Evolutionary conservation across 2,888 invertebrate species (phyloP), one percentile per base, ranked within the genome.

Genomic region (Venusia cambrica): DNA sequence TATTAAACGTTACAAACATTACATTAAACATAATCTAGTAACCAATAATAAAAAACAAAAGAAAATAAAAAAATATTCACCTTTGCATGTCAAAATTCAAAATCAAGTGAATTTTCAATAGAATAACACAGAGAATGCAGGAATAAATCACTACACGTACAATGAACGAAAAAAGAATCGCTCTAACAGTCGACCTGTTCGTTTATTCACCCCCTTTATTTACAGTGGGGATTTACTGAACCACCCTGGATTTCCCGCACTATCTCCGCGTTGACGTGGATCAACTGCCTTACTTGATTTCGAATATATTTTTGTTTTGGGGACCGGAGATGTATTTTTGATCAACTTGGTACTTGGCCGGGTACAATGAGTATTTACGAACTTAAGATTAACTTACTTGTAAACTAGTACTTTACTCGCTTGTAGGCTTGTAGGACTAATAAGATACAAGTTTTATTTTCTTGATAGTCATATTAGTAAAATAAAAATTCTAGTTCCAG

Each of bases 151-250:
- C 63, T 44, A 42, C 30, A 45, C 48, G 54, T 62, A 26, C 20
- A 33, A 19, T 29, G 25, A 66, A 66, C 67, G 68, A 68, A 75
- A 77, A 76, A 77, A 68, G 64, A 62, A 71, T 67, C 62, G 60
- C 57, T 65, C 50, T 39, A 41, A 48, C 51, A 47, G 46, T 49
- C 60, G 46, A 58, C 57, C 56, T 55, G 56, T 59, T 56, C 70
- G 66, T 75, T 69, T 75, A 73, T 74, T 67, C 78, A 71, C 71
- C 73, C 62, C 66, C 73, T 70, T 67, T 76, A 73, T 76, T 72
- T 70, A 69, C 70, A 67, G 62, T 58, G 52, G 57, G 66, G 74
- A 72, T 76, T 40, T 45, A 44, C 48, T 24, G 36, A 37, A 22
- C 43, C 53, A 56, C 72, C 65, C 66, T 71, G 70, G 68, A 73